Percentiles rank a stretch among this genome's conserved stretches.
Evolutionary conservation across 2,888 invertebrate genomes (phyloP).

Genomic region (Mallateleia sp.): DNA sequence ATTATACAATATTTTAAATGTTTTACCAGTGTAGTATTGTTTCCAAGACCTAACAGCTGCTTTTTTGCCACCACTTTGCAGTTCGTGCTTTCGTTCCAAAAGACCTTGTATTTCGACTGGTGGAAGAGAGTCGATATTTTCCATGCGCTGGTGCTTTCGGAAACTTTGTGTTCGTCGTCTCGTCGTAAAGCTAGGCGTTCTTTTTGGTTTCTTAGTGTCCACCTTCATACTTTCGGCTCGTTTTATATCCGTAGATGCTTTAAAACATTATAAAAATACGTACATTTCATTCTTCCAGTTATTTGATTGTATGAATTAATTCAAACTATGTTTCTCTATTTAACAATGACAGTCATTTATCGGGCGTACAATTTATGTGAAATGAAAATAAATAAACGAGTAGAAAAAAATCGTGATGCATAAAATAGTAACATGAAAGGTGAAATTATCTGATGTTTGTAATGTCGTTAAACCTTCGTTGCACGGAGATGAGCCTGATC

Average conservation of each 20-base stretch:
- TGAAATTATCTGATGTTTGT: constrained; percentile 61
- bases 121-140: constrained; percentile 92
- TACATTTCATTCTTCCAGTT: not conserved
- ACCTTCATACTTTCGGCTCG: constrained; percentile 97
- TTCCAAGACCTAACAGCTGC: constrained; percentile 99
- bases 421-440: constrained; percentile 39
- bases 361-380: not conserved
- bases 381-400: constrained; percentile 39
- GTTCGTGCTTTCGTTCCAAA: constrained; percentile 98
- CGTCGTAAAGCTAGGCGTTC: too few relatives aligned
- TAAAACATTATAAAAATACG: constrained; percentile 44
- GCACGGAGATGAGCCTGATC: constrained; percentile 52
- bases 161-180: constrained; percentile 97
- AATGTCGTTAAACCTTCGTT: constrained; percentile 62
- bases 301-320: not conserved
- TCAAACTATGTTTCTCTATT: constrained; percentile 9
- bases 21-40: constrained; percentile 94
- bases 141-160: constrained; percentile 92
- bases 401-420: constrained; percentile 41
- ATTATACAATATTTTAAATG: too few relatives aligned
- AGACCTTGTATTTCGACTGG: constrained; percentile 97
- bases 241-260: constrained; percentile 91
- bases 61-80: constrained; percentile 97
- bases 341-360: not conserved
- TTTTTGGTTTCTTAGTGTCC: too few relatives aligned